Evolutionary conservation across 2,888 invertebrate genomes (phyloP).

Genomic region (Hemicrepidius hirtus): DNA sequence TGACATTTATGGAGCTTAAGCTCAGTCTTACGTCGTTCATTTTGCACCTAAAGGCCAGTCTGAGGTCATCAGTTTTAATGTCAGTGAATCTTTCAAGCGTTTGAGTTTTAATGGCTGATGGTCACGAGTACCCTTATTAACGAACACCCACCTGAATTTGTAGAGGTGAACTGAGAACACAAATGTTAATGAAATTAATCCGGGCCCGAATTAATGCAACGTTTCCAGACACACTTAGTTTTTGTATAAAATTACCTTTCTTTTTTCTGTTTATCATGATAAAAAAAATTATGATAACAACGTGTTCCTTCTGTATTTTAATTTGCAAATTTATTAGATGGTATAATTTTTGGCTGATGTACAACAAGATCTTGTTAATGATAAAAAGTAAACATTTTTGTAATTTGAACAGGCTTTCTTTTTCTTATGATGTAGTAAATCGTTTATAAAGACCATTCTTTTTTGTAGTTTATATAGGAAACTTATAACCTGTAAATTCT

Average conservation of each 20-base stretch:
- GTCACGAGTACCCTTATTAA: conserved; percentile 5
- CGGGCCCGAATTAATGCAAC: too few relatives aligned
- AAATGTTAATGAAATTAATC: not conserved
- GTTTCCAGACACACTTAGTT: too few relatives aligned
- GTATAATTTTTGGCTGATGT: not conserved
- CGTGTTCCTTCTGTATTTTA: too few relatives aligned
- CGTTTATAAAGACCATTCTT: too few relatives aligned
- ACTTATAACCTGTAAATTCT: not conserved
- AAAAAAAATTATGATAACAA: too few relatives aligned
- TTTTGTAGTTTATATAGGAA: not conserved
- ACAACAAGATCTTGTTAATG: too few relatives aligned
- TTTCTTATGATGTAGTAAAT: too few relatives aligned
- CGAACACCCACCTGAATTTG: not conserved
- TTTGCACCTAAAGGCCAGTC: conserved; percentile 28
- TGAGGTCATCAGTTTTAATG: conserved; percentile 26
- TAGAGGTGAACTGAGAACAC: not conserved
- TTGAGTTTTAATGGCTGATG: conserved; percentile 7
- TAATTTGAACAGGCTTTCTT: too few relatives aligned
- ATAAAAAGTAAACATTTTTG: too few relatives aligned
- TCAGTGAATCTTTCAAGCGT: conserved; percentile 9
- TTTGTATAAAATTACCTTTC: too few relatives aligned
- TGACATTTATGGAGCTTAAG: conserved; percentile 27
- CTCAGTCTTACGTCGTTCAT: conserved; percentile 30
- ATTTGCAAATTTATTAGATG: not conserved
- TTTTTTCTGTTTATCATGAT: too few relatives aligned